Conservation (phyloP, 2,113 vertebrate species). For the Erpornis zantholeuca region DNA sequence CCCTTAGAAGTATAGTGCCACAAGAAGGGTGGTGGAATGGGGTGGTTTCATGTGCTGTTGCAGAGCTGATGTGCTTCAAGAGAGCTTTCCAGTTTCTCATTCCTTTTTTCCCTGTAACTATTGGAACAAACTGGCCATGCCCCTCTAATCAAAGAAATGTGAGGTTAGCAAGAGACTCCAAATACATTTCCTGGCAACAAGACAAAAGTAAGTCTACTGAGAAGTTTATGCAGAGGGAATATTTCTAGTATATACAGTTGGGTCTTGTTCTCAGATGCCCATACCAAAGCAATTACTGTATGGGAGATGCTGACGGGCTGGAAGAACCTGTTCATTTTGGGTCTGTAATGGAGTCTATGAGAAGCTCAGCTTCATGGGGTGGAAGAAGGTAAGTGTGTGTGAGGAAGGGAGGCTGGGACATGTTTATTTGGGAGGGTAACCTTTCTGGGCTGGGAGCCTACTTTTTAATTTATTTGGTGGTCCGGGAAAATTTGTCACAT, state of each 20-base stretch:
- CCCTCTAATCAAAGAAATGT: constrained; percentile 43
- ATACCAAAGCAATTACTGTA: constrained; percentile 42
- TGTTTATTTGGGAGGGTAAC: constrained; percentile 41
- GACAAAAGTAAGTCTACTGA: constrained; percentile 51
- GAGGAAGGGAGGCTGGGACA: constrained; percentile 7
- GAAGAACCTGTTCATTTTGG: constrained; percentile 45
- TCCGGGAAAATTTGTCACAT: neutral
- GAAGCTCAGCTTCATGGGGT: neutral
- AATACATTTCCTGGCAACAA: constrained; percentile 46
- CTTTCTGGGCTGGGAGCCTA: constrained; percentile 35
- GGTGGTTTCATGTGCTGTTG: neutral
- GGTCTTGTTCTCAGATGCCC: constrained; percentile 59
- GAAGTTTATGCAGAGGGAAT: constrained; percentile 48
- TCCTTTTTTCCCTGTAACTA: neutral
- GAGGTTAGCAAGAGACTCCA: constrained; percentile 28
- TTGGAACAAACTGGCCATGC: neutral
- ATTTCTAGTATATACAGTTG: constrained; percentile 44
- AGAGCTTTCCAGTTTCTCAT: neutral
- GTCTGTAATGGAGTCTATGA: constrained; percentile 9
- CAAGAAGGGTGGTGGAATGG: neutral
- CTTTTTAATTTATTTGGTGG: constrained; percentile 50
- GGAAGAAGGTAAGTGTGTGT: constrained; percentile 17
- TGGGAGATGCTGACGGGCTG: neutral
- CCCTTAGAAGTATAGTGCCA: neutral
- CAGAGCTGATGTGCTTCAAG: neutral